These are phyloP conservation scores for Myrmecophaga tridactyla DNA, from an alignment of 2,113 vertebrate genomes.

Conservation along the genomic window DNA sequence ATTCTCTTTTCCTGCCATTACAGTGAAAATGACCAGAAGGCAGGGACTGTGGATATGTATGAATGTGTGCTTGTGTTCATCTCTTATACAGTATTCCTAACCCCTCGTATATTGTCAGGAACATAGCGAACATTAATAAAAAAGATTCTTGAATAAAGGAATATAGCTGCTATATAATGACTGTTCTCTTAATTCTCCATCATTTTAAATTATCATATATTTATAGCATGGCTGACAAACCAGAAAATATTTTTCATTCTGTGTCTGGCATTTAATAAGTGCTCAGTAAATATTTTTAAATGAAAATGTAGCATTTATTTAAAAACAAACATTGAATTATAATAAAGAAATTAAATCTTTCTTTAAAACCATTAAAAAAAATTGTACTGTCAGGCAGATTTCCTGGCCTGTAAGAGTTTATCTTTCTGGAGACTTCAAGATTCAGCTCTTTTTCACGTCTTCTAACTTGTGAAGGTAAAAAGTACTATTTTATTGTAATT, in stretches of 20 bases:
- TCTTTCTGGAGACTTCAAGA: neutral
- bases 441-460: neutral
- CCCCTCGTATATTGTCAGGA: neutral
- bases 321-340: neutral
- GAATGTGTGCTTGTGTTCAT: neutral
- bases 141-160: neutral
- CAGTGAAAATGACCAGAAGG: neutral
- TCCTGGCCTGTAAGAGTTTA: neutral
- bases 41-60: neutral
- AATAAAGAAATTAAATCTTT: neutral
- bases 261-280: neutral
- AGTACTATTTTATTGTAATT: neutral
- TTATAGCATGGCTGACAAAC: neutral
- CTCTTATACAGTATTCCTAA: neutral
- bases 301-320: neutral
- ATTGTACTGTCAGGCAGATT: neutral
- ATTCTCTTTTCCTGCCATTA: neutral
- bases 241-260: neutral
- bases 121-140: neutral
- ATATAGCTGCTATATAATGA: neutral
- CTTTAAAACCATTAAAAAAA: neutral
- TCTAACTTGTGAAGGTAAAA: neutral
- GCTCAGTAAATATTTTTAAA: conserved; percentile 3
- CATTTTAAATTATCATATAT: neutral
- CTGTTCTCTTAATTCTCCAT: neutral